Conservation (phyloP, 1,140 invertebrate species). For the Drosophila auraria region DNA sequence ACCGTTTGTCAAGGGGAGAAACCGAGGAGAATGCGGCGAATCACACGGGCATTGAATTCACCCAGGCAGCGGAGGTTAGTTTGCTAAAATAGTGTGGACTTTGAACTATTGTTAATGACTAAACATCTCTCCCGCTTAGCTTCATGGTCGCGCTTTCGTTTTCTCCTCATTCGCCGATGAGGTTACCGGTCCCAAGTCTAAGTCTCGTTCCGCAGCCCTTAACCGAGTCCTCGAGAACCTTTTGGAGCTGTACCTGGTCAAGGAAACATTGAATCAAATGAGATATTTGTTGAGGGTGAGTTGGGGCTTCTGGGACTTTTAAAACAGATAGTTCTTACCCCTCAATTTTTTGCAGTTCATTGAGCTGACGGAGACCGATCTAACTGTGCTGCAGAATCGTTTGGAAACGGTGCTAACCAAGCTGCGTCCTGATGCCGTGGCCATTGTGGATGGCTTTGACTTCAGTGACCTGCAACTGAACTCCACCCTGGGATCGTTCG, state of each 20-base stretch:
- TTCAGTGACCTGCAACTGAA: conserved; percentile 91
- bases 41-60: conserved; percentile 91
- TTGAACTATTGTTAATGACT: neutral
- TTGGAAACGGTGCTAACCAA: conserved; percentile 89
- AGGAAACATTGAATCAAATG: conserved; percentile 89
- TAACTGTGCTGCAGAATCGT: conserved; percentile 88
- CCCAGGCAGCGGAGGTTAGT: conserved; percentile 89
- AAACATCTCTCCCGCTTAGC: conserved; percentile 19
- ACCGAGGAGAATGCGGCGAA: conserved; percentile 93
- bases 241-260: conserved; percentile 91
- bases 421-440: conserved; percentile 94
- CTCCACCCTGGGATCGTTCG: conserved; percentile 94
- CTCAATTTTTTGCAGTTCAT: conserved; percentile 87
- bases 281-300: conserved; percentile 92
- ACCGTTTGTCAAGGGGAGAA: conserved; percentile 87
- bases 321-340: neutral
- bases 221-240: conserved; percentile 89
- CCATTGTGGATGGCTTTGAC: conserved; percentile 96
- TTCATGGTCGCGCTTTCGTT: conserved; percentile 92
- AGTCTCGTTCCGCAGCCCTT: conserved; percentile 85
- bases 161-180: conserved; percentile 88
- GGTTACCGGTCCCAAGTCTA: conserved; percentile 84
- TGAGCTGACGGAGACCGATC: conserved; percentile 87
- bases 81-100: neutral
- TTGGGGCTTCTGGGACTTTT: neutral